phyloP scores from a whole-genome alignment of 1,140 invertebrate species.

The Tigriopus japonicus region DNA sequence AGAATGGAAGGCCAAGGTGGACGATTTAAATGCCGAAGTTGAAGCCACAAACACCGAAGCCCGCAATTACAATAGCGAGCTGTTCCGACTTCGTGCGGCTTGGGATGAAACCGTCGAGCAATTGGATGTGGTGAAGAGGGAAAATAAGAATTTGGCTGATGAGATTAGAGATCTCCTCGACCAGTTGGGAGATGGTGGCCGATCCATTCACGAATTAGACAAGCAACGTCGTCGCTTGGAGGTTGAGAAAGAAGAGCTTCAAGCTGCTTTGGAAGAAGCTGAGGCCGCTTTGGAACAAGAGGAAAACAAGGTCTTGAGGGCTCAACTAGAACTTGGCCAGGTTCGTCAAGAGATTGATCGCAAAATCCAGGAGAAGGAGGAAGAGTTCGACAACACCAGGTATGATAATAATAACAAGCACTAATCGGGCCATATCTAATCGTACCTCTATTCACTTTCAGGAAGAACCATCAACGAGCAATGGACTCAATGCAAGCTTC shows the following conservation, averaged over 20 bases:
- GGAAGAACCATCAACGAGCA: constrained; percentile 97
- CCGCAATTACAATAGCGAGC: constrained; percentile 95
- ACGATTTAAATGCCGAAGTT: constrained; percentile 87
- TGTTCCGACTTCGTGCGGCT: constrained; percentile 93
- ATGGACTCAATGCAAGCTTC: constrained; percentile 98
- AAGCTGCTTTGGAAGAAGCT: constrained; percentile 94
- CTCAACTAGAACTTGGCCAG: constrained; percentile 26
- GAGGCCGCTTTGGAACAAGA: constrained; percentile 56
- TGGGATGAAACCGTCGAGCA: constrained; percentile 95
- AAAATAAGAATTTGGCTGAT: constrained; percentile 97
- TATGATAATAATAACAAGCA: constrained; percentile 16
- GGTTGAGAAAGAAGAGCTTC: constrained; percentile 45
- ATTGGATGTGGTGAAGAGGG: constrained; percentile 85
- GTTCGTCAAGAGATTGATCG: constrained; percentile 40
- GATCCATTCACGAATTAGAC: constrained; percentile 85
- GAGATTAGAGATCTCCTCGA: constrained; percentile 97
- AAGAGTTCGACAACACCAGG: constrained; percentile 41
- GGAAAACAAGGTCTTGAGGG: constrained; percentile 32
- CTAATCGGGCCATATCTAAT: too few relatives aligned
- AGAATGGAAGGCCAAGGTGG: constrained; percentile 49
- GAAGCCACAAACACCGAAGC: constrained; percentile 97
- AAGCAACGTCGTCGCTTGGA: constrained; percentile 93
- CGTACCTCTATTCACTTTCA: too few relatives aligned
- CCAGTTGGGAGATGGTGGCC: constrained; percentile 94
- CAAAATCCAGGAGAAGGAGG: constrained; percentile 39